These are phyloP conservation scores for Microctenopoma lineatum DNA, from an alignment of 2,797 vertebrate genomes.

Conservation along the genomic window DNA sequence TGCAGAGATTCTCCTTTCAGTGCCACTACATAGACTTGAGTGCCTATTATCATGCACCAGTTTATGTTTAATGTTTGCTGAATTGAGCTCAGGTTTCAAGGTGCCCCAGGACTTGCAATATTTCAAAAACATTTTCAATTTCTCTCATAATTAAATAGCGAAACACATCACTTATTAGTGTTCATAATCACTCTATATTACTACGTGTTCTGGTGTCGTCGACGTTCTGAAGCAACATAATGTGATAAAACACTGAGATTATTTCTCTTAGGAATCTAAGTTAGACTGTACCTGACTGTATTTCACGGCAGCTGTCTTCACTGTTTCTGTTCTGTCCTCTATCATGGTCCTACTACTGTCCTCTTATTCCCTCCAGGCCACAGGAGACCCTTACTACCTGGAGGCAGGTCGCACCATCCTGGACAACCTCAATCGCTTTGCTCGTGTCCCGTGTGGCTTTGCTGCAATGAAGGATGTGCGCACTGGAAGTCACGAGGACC, in stretches of 20 bases:
- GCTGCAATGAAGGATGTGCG: slow-evolving; percentile 99
- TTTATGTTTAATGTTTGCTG: neutral
- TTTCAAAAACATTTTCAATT: slow-evolving; percentile 15
- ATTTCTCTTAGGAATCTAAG: neutral
- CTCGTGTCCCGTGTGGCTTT: slow-evolving; percentile 97
- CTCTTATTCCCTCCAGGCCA: slow-evolving; percentile 84
- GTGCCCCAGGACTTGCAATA: neutral
- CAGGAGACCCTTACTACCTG: slow-evolving; percentile 96
- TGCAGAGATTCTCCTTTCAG: slow-evolving; percentile 24
- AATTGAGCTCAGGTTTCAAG: neutral
- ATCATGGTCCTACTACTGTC: slow-evolving; percentile 4
- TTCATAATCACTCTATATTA: slow-evolving; percentile 1
- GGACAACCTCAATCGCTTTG: slow-evolving; percentile 98
- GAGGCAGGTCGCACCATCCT: slow-evolving; percentile 97
- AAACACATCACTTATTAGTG: slow-evolving; percentile 6
- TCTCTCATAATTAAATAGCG: slow-evolving; percentile 8
- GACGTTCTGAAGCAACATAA: neutral
- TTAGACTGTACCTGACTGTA: neutral
- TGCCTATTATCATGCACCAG: neutral
- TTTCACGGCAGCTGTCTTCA: neutral
- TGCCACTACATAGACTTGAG: neutral
- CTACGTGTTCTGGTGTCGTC: slow-evolving; percentile 9
- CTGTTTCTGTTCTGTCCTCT: neutral
- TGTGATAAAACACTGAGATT: slow-evolving; percentile 6
- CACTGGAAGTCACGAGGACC: slow-evolving; percentile 97